phyloP scores from a whole-genome alignment of 1,140 invertebrate species.

The Steinernema khuongi region DNA sequence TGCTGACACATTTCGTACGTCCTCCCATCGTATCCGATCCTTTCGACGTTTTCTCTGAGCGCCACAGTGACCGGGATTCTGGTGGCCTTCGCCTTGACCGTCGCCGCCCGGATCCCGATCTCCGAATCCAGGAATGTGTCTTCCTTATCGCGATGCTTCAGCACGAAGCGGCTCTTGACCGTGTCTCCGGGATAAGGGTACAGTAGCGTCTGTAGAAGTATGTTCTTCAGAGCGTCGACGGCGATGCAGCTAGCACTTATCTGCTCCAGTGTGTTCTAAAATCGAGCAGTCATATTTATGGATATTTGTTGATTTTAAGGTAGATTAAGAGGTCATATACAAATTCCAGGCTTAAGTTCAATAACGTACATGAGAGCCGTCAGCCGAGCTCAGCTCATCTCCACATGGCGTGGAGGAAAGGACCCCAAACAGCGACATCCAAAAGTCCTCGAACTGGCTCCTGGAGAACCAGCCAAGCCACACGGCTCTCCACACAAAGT shows the following conservation, averaged over 20 bases:
- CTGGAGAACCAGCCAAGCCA: conserved; percentile 28
- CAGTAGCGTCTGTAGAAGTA: conserved; percentile 6
- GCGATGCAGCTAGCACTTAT: conserved; percentile 24
- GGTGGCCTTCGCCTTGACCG: background rate
- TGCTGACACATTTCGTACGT: conserved; percentile 24
- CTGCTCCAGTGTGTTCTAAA: conserved; percentile 26
- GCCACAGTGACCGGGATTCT: background rate
- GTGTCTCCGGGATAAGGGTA: background rate
- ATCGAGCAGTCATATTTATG: no score
- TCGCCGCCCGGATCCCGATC: background rate
- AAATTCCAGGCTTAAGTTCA: no score
- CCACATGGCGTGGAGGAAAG: conserved; percentile 33
- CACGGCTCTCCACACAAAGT: conserved; percentile 26
- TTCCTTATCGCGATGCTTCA: conserved; percentile 3
- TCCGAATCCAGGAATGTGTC: conserved; percentile 1
- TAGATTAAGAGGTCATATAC: no score
- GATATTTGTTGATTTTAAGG: no score
- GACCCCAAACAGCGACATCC: conserved; percentile 34
- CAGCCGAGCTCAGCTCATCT: conserved; percentile 21
- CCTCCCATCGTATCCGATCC: conserved; percentile 2
- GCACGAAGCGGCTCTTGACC: background rate
- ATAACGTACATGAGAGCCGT: background rate
- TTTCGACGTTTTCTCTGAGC: background rate
- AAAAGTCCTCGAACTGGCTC: conserved; percentile 32
- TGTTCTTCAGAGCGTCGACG: conserved; percentile 25